phyloP scores from a whole-genome alignment of 2,797 vertebrate genomes.

The Cynodonichthys magdalenae region DNA sequence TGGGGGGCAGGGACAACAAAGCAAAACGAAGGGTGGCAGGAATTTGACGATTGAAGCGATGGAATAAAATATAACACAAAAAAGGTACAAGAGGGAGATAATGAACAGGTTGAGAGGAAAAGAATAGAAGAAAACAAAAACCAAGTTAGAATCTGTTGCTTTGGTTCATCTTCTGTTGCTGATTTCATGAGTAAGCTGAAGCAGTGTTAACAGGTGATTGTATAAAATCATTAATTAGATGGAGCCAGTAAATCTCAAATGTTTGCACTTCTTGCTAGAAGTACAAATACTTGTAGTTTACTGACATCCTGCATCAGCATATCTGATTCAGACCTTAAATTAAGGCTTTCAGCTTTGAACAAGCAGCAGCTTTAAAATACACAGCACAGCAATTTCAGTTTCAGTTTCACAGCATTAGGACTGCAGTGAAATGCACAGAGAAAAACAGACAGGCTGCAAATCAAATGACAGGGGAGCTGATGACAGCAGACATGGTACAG shows the following conservation, averaged over 20 bases:
- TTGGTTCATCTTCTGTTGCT: constrained; percentile 9
- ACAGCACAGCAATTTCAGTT: constrained; percentile 17
- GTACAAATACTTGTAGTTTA: constrained; percentile 20
- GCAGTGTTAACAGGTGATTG: constrained; percentile 50
- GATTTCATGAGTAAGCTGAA: constrained; percentile 60
- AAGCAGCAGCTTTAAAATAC: constrained; percentile 6
- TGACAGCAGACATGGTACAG: constrained; percentile 35
- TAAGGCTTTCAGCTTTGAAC: constrained; percentile 15
- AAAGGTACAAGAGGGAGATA: background rate
- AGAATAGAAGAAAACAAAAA: constrained; percentile 19
- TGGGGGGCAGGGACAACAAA: background rate
- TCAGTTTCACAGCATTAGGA: constrained; percentile 36
- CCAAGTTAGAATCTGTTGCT: constrained; percentile 23
- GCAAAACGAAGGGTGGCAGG: background rate
- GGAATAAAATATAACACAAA: background rate
- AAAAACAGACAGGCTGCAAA: constrained; percentile 60
- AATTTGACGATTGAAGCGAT: constrained; percentile 6
- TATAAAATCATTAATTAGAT: constrained; percentile 27
- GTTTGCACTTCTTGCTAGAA: constrained; percentile 30
- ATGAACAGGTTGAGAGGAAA: constrained; percentile 3
- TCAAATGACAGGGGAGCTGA: constrained; percentile 49
- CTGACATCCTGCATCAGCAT: constrained; percentile 32
- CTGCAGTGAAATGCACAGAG: constrained; percentile 24
- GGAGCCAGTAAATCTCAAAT: background rate
- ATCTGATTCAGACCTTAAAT: constrained; percentile 37